These are phyloP conservation scores for Peromyscus californicus DNA, from an alignment of 2,113 vertebrate species.

Conservation along the genomic window DNA sequence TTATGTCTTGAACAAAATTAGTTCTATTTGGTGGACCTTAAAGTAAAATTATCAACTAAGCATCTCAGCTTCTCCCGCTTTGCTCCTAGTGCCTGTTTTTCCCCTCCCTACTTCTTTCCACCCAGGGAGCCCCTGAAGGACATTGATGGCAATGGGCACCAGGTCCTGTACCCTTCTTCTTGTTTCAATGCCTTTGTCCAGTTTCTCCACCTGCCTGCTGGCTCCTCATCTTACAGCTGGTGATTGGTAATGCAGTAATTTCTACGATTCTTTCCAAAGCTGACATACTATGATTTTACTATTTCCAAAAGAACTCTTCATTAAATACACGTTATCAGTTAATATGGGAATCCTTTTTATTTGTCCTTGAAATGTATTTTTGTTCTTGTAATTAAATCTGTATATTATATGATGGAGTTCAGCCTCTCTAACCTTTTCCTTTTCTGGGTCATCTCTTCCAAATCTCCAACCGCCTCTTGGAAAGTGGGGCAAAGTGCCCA, in stretches of 20 bases:
- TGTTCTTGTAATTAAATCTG: not conserved
- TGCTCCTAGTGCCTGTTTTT: too few relatives aligned
- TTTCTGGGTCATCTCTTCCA: not conserved
- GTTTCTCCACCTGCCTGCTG: not conserved
- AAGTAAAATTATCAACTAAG: not conserved
- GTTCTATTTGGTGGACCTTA: conserved; percentile 51
- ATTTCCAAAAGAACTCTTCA: not conserved
- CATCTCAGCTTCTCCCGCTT: not conserved
- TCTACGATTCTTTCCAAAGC: not conserved
- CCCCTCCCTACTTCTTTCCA: not conserved
- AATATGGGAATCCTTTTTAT: not conserved
- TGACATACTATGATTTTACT: not conserved
- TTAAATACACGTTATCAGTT: not conserved
- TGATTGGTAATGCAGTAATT: not conserved
- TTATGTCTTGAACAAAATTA: conserved; percentile 51
- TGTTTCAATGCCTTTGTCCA: not conserved
- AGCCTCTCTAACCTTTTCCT: not conserved
- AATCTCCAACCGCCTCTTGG: not conserved
- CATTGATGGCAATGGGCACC: not conserved
- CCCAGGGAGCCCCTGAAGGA: not conserved
- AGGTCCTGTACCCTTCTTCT: not conserved
- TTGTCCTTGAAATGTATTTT: conserved; percentile 26
- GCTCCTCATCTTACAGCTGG: not conserved
- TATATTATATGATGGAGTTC: not conserved
- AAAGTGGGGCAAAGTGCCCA: not conserved